Percentiles rank a stretch among this genome's conserved stretches.
Conservation (phyloP, 2,113 vertebrate species). For the Pseudorhombus dupliciocellatus region DNA sequence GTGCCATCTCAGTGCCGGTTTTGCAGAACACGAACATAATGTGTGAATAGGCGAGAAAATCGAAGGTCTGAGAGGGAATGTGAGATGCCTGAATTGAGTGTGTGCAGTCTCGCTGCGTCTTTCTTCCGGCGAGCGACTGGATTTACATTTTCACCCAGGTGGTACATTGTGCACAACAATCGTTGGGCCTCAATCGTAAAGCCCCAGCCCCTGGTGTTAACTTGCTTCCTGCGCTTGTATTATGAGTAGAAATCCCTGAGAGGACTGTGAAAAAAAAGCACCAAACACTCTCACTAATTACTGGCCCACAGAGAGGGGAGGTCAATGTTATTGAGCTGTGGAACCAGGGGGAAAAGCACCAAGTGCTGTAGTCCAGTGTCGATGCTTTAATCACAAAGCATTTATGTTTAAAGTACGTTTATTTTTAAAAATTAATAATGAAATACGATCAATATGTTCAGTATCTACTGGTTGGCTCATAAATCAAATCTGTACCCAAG, state of each 20-base stretch:
- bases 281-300: slow-evolving; percentile 61
- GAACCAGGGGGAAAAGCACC: slow-evolving; percentile 19
- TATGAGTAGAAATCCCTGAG: slow-evolving; percentile 45
- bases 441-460: neutral
- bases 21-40: slow-evolving; percentile 37
- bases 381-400: slow-evolving; percentile 10
- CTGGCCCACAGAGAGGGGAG: slow-evolving; percentile 37
- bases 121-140: slow-evolving; percentile 3
- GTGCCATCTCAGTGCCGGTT: slow-evolving; percentile 34
- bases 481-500: slow-evolving; percentile 8
- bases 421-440: slow-evolving; percentile 1
- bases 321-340: slow-evolving; percentile 61
- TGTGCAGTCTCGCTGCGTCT: slow-evolving; percentile 9
- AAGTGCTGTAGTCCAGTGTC: neutral
- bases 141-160: slow-evolving; percentile 44
- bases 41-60: slow-evolving; percentile 45
- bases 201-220: slow-evolving; percentile 14
- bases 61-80: slow-evolving; percentile 12
- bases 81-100: slow-evolving; percentile 10
- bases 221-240: slow-evolving; percentile 14
- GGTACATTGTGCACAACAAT: slow-evolving; percentile 12
- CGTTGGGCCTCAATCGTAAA: slow-evolving; percentile 33
- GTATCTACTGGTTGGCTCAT: neutral
- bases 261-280: slow-evolving; percentile 37
- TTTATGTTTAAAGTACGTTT: slow-evolving; percentile 16